Conservation (phyloP, 1,140 invertebrate genomes). For the Plectus sambesii region DNA sequence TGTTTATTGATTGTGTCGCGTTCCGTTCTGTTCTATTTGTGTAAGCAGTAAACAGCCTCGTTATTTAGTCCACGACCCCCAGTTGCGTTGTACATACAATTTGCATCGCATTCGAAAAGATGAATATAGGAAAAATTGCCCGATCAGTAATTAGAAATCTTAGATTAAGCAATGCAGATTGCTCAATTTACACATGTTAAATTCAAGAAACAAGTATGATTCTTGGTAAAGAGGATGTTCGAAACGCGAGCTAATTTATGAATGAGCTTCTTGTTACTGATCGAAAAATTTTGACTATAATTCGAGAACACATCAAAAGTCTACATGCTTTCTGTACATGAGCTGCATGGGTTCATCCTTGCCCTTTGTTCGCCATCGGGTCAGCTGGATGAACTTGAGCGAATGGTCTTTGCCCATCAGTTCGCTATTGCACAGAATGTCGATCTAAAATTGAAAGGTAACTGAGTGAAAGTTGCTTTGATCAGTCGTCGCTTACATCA, state of each 20-base stretch:
- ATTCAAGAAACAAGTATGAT: not conserved
- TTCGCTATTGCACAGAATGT: slow-evolving; percentile 96
- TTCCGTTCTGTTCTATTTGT: too few relatives aligned
- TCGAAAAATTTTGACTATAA: slow-evolving; percentile 5
- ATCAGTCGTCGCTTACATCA: too few relatives aligned
- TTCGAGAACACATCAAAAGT: too few relatives aligned
- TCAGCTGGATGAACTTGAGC: slow-evolving; percentile 93
- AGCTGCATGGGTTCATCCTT: slow-evolving; percentile 9
- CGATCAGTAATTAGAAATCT: not conserved
- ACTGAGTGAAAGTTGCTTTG: too few relatives aligned
- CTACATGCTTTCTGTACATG: slow-evolving; percentile 14
- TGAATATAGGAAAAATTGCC: too few relatives aligned
- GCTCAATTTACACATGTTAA: slow-evolving; percentile 1
- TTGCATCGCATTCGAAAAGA: too few relatives aligned
- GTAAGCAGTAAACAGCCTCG: too few relatives aligned
- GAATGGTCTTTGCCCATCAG: slow-evolving; percentile 95
- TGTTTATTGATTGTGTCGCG: too few relatives aligned
- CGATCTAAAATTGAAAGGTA: too few relatives aligned
- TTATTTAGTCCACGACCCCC: too few relatives aligned
- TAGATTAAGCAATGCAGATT: slow-evolving; percentile 1
- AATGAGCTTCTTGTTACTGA: not conserved
- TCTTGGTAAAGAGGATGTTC: slow-evolving; percentile 1
- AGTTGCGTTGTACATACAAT: too few relatives aligned
- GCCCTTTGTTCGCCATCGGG: slow-evolving; percentile 83
- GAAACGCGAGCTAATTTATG: slow-evolving; percentile 3